A percentile compares a stretch with the other conserved stretches of the same genome.
Evolutionary conservation across 2,113 vertebrate species (phyloP).

Genomic region (Sula dactylatra): DNA sequence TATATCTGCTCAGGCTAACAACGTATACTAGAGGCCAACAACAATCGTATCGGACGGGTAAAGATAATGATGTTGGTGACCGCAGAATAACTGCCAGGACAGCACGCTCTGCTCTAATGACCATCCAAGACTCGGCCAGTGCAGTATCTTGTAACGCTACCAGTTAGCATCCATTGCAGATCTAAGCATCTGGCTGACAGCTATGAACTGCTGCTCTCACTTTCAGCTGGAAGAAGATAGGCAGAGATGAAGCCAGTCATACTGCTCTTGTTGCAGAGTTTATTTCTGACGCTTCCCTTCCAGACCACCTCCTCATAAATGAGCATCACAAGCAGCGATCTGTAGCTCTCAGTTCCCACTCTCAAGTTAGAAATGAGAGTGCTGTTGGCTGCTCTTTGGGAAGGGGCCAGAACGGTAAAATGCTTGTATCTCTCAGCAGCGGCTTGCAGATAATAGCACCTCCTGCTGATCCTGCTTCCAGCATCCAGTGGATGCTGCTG

Average conservation of each 20-base stretch:
- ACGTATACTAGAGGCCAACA: no score
- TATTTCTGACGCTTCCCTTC: not conserved
- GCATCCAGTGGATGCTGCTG: not conserved
- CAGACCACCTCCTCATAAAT: not conserved
- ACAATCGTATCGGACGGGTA: accelerated
- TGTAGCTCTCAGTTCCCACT: not conserved
- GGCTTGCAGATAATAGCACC: not conserved
- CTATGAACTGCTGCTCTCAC: not conserved
- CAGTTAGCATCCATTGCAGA: not conserved
- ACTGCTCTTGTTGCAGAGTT: not conserved
- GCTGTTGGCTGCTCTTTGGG: not conserved
- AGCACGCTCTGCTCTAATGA: not conserved
- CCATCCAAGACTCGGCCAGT: not conserved
- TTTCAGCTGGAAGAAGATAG: not conserved
- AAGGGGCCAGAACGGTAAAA: not conserved
- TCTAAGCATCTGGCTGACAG: not conserved
- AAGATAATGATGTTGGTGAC: not conserved
- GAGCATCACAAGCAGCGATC: not conserved
- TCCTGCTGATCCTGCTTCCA: not conserved
- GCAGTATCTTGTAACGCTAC: not conserved
- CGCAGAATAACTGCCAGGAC: not conserved
- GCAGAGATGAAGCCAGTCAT: not conserved
- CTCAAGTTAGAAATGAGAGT: not conserved
- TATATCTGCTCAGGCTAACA: not conserved
- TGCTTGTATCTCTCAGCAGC: not conserved